phyloP scores from a whole-genome alignment of 2,888 invertebrate genomes.

The Apeira syringaria region DNA sequence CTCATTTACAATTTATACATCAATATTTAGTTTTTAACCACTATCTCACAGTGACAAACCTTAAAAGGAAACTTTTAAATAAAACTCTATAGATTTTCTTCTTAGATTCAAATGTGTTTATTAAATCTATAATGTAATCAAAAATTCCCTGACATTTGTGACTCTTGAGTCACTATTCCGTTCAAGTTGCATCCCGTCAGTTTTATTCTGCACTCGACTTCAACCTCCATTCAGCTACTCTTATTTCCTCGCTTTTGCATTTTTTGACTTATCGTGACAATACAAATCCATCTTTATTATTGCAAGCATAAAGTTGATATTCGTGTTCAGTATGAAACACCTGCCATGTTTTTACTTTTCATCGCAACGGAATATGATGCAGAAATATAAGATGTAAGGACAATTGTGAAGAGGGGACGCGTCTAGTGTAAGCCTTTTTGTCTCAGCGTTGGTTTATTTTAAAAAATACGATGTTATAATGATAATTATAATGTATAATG shows the following conservation, averaged over 20 bases:
- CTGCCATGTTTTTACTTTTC: conserved; percentile 78
- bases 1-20: no score
- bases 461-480: conserved; percentile 34
- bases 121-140: no score
- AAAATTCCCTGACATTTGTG: no score
- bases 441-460: conserved; percentile 50
- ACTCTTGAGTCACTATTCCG: conserved; percentile 23
- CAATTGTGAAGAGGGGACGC: conserved; percentile 70
- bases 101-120: no score
- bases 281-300: conserved; percentile 32
- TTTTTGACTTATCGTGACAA: conserved; percentile 44
- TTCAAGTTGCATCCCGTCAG: conserved; percentile 54
- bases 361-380: conserved; percentile 79
- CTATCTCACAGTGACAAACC: no score
- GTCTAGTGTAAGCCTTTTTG: conserved; percentile 60
- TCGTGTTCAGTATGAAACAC: conserved; percentile 29
- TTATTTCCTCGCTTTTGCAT: conserved; percentile 72
- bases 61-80: no score
- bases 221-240: conserved; percentile 77
- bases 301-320: conserved; percentile 7
- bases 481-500: no score
- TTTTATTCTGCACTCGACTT: conserved; percentile 79
- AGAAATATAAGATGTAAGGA: conserved; percentile 80
- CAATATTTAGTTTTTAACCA: no score
- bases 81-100: no score